Conservation (phyloP, 2,113 vertebrate species). For the Tiliqua scincoides region DNA sequence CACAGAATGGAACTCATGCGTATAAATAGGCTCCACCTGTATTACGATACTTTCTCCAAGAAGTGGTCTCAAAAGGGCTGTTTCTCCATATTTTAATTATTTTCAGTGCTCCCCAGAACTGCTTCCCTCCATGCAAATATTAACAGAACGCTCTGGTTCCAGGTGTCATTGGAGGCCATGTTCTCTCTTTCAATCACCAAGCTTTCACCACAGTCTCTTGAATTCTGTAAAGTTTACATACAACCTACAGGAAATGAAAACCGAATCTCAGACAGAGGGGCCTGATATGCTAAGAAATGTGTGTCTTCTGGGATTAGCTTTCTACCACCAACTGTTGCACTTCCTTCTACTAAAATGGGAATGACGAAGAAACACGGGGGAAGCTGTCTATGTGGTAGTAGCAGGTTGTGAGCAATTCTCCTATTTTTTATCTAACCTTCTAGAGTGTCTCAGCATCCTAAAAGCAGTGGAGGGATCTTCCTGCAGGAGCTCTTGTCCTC, state of each 20-base stretch:
- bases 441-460: too few relatives aligned
- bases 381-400: neutral
- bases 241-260: neutral
- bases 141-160: neutral
- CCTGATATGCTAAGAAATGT: neutral
- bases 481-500: too few relatives aligned
- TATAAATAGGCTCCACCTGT: too few relatives aligned
- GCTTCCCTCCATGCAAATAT: neutral
- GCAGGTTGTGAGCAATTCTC: too few relatives aligned
- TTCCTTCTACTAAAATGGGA: neutral
- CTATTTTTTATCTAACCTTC: too few relatives aligned
- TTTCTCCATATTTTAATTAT: neutral
- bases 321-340: neutral
- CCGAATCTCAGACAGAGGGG: neutral
- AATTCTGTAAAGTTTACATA: slow-evolving; percentile 1
- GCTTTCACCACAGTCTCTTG: neutral
- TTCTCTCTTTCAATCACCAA: neutral
- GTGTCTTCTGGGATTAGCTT: neutral
- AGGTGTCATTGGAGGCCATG: neutral
- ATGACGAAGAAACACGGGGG: neutral
- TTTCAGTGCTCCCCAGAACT: neutral
- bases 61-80: neutral
- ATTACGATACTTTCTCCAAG: neutral
- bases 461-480: too few relatives aligned
- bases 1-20: too few relatives aligned